These are phyloP conservation scores for Blastobasis adustella DNA, from an alignment of 2,888 invertebrate species.

Conservation along the genomic window DNA sequence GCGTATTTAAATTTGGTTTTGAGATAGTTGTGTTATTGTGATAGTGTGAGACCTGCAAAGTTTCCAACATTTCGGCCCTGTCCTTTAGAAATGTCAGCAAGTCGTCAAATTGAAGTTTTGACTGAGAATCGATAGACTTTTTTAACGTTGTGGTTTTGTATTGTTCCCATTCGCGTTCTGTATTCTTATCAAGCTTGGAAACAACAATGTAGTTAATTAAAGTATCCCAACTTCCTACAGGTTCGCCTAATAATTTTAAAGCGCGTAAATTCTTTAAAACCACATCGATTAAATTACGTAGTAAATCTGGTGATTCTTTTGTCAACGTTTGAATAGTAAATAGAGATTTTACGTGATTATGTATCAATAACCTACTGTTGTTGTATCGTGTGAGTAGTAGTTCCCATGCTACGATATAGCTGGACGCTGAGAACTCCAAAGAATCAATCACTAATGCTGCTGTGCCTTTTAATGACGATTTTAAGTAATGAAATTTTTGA, in stretches of 20 bases:
- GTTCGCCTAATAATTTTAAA: conserved; percentile 1
- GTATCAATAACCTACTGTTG: background rate
- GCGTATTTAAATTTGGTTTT: background rate
- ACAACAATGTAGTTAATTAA: conserved; percentile 1
- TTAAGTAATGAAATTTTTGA: conserved; percentile 4
- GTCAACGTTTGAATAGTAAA: background rate
- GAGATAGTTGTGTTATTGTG: background rate
- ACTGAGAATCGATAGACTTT: background rate
- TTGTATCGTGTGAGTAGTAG: background rate
- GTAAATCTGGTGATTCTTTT: background rate
- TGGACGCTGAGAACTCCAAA: background rate
- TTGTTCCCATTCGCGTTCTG: conserved; percentile 3
- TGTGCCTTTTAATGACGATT: background rate
- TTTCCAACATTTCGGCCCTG: background rate
- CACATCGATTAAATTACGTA: conserved; percentile 1
- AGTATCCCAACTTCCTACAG: conserved; percentile 1
- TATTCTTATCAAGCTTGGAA: background rate
- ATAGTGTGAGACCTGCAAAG: no score
- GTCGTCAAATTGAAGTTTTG: background rate
- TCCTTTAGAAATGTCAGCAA: background rate
- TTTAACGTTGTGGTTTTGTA: background rate
- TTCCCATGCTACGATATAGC: conserved; percentile 1
- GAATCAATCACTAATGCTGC: background rate
- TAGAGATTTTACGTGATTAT: conserved; percentile 4
- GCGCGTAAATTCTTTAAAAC: conserved; percentile 3